Evolutionary conservation across 2,888 invertebrate genomes (phyloP).

Genomic region (Drosophila percnosoma): DNA sequence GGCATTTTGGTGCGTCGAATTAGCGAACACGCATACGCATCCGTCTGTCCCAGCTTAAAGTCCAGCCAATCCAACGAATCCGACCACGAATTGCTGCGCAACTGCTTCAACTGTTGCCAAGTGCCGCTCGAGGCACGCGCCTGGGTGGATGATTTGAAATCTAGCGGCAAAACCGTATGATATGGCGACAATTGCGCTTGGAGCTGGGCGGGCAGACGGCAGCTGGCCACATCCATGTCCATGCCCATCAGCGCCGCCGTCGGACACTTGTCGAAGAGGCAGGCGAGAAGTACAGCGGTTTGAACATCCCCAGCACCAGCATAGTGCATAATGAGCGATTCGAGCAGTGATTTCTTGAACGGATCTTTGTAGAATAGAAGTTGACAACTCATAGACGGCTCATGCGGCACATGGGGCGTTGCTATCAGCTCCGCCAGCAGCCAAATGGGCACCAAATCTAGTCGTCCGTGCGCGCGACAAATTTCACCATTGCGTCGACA

Average conservation of each 20-base stretch:
- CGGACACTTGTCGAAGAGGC: slow-evolving; percentile 91
- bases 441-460: slow-evolving; percentile 95
- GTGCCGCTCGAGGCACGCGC: slow-evolving; percentile 86
- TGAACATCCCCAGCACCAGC: slow-evolving; percentile 94
- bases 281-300: slow-evolving; percentile 96
- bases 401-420: slow-evolving; percentile 85
- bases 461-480: slow-evolving; percentile 90
- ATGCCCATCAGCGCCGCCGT: slow-evolving; percentile 83
- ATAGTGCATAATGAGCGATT: slow-evolving; percentile 93
- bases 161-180: slow-evolving; percentile 92
- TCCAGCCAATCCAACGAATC: slow-evolving; percentile 90
- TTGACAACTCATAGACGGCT: slow-evolving; percentile 86
- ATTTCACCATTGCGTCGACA: slow-evolving; percentile 92
- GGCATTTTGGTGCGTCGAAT: slow-evolving; percentile 83
- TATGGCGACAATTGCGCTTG: slow-evolving; percentile 89
- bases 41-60: slow-evolving; percentile 60
- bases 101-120: slow-evolving; percentile 89
- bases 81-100: slow-evolving; percentile 94
- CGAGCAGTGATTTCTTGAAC: slow-evolving; percentile 93
- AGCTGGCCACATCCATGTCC: slow-evolving; percentile 44
- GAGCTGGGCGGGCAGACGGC: slow-evolving; percentile 71
- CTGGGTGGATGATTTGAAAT: slow-evolving; percentile 88
- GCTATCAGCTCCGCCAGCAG: slow-evolving; percentile 91
- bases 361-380: slow-evolving; percentile 92
- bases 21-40: slow-evolving; percentile 78